Percentiles rank a stretch among this genome's conserved stretches.
Conservation (phyloP, 1,140 invertebrate genomes). For the Brachionus sp. region DNA sequence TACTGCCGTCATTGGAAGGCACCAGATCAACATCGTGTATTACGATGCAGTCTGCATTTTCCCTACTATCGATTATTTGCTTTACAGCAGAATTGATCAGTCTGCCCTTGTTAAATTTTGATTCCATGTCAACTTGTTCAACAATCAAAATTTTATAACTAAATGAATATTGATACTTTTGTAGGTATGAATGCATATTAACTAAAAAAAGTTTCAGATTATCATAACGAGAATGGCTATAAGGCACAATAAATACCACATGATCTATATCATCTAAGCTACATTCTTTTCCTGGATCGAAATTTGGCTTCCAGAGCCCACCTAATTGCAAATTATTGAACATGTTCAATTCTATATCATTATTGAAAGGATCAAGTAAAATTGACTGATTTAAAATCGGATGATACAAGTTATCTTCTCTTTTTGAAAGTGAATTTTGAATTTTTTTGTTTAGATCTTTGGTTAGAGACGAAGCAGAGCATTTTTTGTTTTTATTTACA, state of each 20-base stretch:
- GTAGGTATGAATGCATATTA: slow-evolving; percentile 28
- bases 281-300: slow-evolving; percentile 11
- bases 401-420: neutral
- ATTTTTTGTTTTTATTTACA: slow-evolving; percentile 35
- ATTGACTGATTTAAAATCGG: neutral
- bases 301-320: neutral
- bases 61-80: neutral
- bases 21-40: slow-evolving; percentile 92
- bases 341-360: neutral
- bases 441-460: neutral
- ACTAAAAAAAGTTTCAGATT: slow-evolving; percentile 43
- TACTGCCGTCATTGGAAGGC: slow-evolving; percentile 82
- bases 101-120: slow-evolving; percentile 38
- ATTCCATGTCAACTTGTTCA: slow-evolving; percentile 29
- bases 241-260: slow-evolving; percentile 35
- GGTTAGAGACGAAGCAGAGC: neutral
- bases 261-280: neutral
- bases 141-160: slow-evolving; percentile 33
- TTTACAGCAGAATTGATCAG: slow-evolving; percentile 4
- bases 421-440: neutral
- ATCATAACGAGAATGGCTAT: neutral
- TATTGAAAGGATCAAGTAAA: neutral
- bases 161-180: slow-evolving; percentile 6
- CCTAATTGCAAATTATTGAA: slow-evolving; percentile 25
- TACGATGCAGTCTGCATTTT: slow-evolving; percentile 73